Conservation (phyloP, 1,140 invertebrate genomes). For the Aphaenogaster floridana region DNA sequence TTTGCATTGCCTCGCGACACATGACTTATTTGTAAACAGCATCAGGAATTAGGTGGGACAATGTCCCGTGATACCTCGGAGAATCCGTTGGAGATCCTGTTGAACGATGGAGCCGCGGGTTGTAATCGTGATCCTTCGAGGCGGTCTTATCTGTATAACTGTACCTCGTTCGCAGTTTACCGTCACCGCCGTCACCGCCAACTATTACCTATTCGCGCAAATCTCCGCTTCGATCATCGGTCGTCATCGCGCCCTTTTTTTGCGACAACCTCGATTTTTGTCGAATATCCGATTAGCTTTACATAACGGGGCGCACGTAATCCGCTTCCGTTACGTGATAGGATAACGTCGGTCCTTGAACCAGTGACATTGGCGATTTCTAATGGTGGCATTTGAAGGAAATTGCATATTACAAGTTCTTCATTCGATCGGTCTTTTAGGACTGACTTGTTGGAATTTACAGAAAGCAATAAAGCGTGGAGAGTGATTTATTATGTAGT, state of each 20-base stretch:
- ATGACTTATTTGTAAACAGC: constrained; percentile 72
- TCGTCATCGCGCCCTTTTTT: constrained; percentile 29
- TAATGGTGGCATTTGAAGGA: constrained; percentile 29
- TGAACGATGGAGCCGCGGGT: constrained; percentile 70
- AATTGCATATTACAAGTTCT: constrained; percentile 14
- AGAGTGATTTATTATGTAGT: background rate
- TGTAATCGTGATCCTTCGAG: constrained; percentile 77
- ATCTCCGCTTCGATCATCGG: constrained; percentile 47
- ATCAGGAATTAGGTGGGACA: constrained; percentile 72
- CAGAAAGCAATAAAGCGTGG: background rate
- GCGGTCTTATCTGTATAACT: constrained; percentile 76
- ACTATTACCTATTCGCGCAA: constrained; percentile 63
- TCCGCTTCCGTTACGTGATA: constrained; percentile 50
- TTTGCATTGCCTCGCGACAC: constrained; percentile 13
- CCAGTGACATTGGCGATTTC: constrained; percentile 52
- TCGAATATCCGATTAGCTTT: constrained; percentile 44
- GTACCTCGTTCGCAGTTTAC: constrained; percentile 62
- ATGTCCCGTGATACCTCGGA: constrained; percentile 60
- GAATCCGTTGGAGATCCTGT: constrained; percentile 73
- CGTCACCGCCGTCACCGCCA: constrained; percentile 32
- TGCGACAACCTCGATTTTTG: constrained; percentile 46
- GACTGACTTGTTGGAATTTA: constrained; percentile 23
- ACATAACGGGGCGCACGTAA: constrained; percentile 40
- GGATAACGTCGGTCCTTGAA: constrained; percentile 50
- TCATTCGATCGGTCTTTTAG: background rate